Evolutionary conservation across 2,797 vertebrate species (phyloP).

Genomic region (Ctenosaura bakeri): DNA sequence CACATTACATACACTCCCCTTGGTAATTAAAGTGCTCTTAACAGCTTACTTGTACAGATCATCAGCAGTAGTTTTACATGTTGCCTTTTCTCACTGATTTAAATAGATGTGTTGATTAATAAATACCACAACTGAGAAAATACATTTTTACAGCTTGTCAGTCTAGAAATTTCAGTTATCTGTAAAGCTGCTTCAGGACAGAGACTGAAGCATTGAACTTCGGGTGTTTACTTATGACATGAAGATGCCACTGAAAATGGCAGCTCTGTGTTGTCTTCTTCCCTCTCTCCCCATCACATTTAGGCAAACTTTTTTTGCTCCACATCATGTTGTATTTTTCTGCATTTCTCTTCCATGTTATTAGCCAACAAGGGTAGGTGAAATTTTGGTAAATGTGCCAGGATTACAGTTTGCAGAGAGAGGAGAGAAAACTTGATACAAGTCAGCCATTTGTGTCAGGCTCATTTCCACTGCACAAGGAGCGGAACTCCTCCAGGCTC

Average conservation of each 20-base stretch:
- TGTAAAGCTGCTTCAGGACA: background rate
- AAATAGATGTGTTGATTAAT: background rate
- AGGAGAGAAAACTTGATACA: too few relatives aligned
- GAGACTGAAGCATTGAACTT: background rate
- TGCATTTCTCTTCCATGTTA: background rate
- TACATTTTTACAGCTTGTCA: background rate
- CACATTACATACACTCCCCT: constrained; percentile 19
- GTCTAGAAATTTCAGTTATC: background rate
- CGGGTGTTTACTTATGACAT: background rate
- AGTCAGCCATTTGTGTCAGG: background rate
- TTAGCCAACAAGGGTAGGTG: background rate
- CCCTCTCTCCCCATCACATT: background rate
- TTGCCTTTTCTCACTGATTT: constrained; percentile 1
- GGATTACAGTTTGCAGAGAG: background rate
- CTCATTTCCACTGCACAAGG: background rate
- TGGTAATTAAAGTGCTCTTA: constrained; percentile 3
- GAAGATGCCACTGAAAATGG: background rate
- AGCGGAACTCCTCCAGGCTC: too few relatives aligned
- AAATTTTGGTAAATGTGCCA: background rate
- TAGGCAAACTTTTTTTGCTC: background rate
- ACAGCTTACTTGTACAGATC: background rate
- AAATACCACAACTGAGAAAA: background rate
- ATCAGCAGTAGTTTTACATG: background rate
- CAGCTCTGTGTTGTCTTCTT: background rate
- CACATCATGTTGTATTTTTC: background rate